Evolutionary conservation across 2,797 vertebrate genomes (phyloP).

Genomic region (Fratercula arctica): DNA sequence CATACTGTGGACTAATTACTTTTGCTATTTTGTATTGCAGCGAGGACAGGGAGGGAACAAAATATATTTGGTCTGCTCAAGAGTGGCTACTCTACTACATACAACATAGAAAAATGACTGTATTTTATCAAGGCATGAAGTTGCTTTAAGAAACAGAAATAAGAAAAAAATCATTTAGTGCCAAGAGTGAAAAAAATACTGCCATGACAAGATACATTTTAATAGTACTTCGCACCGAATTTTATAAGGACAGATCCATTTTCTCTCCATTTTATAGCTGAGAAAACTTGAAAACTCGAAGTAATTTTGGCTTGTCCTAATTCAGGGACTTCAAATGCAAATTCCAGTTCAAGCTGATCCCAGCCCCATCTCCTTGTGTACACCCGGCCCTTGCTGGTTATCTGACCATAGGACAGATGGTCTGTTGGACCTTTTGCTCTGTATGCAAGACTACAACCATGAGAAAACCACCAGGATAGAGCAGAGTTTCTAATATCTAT

Average conservation of each 20-base stretch:
- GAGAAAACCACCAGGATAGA: slow-evolving; percentile 10
- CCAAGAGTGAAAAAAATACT: not conserved
- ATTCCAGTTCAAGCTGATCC: not conserved
- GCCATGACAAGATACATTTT: not conserved
- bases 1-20: slow-evolving; percentile 65
- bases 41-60: slow-evolving; percentile 62
- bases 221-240: not conserved
- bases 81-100: slow-evolving; percentile 39
- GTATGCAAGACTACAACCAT: not conserved
- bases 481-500: not conserved
- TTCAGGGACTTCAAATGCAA: not conserved
- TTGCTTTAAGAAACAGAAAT: slow-evolving; percentile 1
- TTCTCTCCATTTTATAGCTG: not conserved
- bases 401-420: not conserved
- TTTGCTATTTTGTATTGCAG: slow-evolving; percentile 47
- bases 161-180: not conserved
- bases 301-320: not conserved
- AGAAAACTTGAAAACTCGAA: not conserved
- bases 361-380: not conserved
- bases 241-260: not conserved
- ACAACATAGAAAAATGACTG: slow-evolving; percentile 43
- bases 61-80: slow-evolving; percentile 54
- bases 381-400: not conserved
- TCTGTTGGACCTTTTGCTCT: not conserved
- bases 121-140: slow-evolving; percentile 63